phyloP scores from a whole-genome alignment of 2,888 invertebrate species.

The Hoplodrina blanda region DNA sequence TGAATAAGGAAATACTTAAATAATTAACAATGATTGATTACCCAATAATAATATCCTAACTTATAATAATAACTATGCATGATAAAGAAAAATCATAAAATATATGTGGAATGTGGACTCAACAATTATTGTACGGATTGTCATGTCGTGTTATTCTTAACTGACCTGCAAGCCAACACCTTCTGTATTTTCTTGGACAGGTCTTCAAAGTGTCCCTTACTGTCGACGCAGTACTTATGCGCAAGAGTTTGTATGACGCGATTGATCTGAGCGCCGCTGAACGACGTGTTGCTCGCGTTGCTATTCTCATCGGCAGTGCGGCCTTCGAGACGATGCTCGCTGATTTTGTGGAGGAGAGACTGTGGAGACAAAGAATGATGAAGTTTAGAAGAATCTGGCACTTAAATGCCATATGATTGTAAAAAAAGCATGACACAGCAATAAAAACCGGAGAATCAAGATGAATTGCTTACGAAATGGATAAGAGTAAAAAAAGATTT shows the following conservation, averaged over 20 bases:
- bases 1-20: no score
- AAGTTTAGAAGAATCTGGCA: background rate
- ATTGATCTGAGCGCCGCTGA: slow-evolving; percentile 94
- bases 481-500: no score
- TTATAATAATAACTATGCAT: no score
- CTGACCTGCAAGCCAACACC: slow-evolving; percentile 95
- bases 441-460: no score
- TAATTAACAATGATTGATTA: no score
- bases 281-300: slow-evolving; percentile 87
- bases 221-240: slow-evolving; percentile 98
- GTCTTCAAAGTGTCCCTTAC: slow-evolving; percentile 98
- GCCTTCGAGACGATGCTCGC: slow-evolving; percentile 95
- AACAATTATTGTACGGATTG: no score
- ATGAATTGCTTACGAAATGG: no score
- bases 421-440: no score
- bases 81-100: no score
- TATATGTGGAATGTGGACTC: no score
- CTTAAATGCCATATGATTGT: background rate
- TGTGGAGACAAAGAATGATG: slow-evolving; percentile 63
- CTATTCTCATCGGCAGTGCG: slow-evolving; percentile 89
- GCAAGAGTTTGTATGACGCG: slow-evolving; percentile 98
- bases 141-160: no score
- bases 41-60: no score
- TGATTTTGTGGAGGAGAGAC: slow-evolving; percentile 95
- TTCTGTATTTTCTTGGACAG: slow-evolving; percentile 97